These are phyloP conservation scores for Cyphomyrus discorhynchus DNA, from an alignment of 2,113 vertebrate species.

Conservation along the genomic window DNA sequence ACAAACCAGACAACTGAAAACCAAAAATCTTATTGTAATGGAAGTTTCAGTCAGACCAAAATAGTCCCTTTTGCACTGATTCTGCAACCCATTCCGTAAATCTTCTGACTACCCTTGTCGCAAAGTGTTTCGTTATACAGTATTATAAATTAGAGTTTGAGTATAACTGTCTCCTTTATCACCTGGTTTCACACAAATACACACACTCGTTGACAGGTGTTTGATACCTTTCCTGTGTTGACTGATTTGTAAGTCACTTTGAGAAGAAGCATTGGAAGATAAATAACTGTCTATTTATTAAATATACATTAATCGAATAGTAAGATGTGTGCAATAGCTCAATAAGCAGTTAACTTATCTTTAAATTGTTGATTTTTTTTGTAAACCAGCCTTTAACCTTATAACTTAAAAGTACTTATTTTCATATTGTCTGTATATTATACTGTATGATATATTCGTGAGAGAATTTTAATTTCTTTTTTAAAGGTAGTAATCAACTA, in stretches of 20 bases:
- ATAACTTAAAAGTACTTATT: background rate
- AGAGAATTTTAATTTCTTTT: background rate
- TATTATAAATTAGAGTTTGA: background rate
- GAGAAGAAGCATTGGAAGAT: background rate
- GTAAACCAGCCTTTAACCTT: background rate
- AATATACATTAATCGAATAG: background rate
- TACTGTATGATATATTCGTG: background rate
- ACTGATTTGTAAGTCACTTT: background rate
- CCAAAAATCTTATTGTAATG: background rate
- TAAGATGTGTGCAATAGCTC: background rate
- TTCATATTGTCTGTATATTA: background rate
- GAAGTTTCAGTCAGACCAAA: background rate
- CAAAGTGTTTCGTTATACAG: background rate
- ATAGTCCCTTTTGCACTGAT: background rate
- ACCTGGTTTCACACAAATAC: background rate
- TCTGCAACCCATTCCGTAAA: background rate
- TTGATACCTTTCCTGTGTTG: background rate
- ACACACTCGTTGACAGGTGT: background rate
- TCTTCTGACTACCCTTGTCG: background rate
- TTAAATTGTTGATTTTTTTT: background rate
- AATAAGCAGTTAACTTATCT: background rate
- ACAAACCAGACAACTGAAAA: background rate
- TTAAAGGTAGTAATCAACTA: background rate
- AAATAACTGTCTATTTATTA: background rate
- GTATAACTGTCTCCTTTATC: background rate